These are phyloP conservation scores for Heliconius hewitsoni DNA, from an alignment of 1,140 invertebrate species.

Conservation along the genomic window DNA sequence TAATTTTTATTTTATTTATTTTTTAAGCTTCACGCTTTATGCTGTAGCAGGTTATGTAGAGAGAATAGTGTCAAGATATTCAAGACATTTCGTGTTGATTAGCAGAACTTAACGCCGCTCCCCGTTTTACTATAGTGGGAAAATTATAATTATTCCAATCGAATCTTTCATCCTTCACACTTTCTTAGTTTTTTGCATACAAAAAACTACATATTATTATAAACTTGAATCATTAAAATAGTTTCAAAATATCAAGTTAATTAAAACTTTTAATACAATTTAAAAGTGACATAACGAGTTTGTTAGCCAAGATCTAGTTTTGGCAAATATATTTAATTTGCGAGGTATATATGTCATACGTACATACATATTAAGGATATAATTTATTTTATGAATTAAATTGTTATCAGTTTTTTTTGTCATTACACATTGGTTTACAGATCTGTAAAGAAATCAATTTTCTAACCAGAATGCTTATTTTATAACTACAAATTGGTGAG, in stretches of 20 bases:
- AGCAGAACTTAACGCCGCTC: no score
- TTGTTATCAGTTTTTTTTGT: not conserved
- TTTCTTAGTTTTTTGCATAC: not conserved
- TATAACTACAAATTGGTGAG: not conserved
- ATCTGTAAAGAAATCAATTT: not conserved
- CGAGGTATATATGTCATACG: not conserved
- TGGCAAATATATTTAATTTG: not conserved
- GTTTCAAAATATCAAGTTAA: not conserved
- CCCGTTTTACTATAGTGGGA: no score
- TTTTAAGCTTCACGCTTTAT: not conserved
- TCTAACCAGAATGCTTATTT: not conserved
- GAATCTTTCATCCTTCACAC: not conserved
- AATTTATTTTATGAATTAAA: not conserved
- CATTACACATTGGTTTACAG: not conserved
- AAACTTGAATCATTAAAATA: not conserved
- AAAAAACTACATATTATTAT: not conserved
- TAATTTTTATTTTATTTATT: not conserved
- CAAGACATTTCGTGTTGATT: no score
- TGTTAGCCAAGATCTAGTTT: not conserved
- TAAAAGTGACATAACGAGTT: not conserved
- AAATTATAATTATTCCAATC: no score
- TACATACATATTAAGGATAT: not conserved
- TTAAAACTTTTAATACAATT: slow-evolving; percentile 2
- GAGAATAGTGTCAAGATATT: no score
- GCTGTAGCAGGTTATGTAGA: not conserved